A percentile compares a stretch with the other conserved stretches of the same genome.
These are phyloP conservation scores for Phyllotis vaccarum DNA, from an alignment of 2,797 vertebrate species.

Conservation along the genomic window DNA sequence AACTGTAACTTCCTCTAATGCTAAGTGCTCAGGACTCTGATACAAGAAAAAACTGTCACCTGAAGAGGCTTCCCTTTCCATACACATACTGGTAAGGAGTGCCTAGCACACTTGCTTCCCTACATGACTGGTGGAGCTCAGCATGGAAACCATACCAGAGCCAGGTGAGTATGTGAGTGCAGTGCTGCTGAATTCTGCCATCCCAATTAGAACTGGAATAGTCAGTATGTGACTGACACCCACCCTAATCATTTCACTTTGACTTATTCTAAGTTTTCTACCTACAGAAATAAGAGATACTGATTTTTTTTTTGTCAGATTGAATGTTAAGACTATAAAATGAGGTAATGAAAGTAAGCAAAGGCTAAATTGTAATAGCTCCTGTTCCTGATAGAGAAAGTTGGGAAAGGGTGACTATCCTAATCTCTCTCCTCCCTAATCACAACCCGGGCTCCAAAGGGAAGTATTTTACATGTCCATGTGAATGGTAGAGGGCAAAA, in stretches of 20 bases:
- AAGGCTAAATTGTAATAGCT: background rate
- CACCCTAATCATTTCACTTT: background rate
- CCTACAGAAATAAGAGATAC: background rate
- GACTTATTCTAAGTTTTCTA: conserved; percentile 36
- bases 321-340: conserved; percentile 30
- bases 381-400: conserved; percentile 4
- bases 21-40: background rate
- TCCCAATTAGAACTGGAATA: background rate
- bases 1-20: background rate
- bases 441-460: conserved; percentile 6
- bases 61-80: background rate
- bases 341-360: background rate
- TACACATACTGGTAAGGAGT: background rate
- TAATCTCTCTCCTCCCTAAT: background rate
- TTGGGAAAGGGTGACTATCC: background rate
- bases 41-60: background rate
- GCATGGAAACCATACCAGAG: background rate
- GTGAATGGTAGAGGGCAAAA: background rate
- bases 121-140: background rate
- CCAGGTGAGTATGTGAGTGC: background rate
- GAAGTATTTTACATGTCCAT: background rate
- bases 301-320: background rate
- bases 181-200: background rate
- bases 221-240: background rate
- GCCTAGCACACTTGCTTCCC: background rate